A percentile compares a stretch with the other conserved stretches of the same genome.
Evolutionary conservation across 2,113 vertebrate genomes (phyloP).

Genomic region (Esox niger): DNA sequence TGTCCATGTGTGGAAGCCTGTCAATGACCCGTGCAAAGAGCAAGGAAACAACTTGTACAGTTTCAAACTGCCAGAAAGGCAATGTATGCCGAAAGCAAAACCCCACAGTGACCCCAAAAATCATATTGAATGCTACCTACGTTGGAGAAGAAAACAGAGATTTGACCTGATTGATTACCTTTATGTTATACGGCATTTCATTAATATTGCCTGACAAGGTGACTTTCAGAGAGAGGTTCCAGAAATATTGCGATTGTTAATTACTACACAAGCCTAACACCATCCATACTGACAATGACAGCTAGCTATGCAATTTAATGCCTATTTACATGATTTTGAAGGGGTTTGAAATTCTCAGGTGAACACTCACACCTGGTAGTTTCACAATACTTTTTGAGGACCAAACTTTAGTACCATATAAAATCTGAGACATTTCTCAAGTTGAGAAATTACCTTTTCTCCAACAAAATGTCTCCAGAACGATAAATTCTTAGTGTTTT

Average conservation of each 20-base stretch:
- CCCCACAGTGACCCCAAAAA: too few relatives aligned
- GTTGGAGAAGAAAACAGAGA: too few relatives aligned
- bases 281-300: background rate
- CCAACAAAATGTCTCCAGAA: too few relatives aligned
- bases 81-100: background rate
- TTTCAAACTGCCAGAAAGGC: background rate
- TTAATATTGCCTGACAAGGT: background rate
- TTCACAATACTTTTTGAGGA: too few relatives aligned
- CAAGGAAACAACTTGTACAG: background rate
- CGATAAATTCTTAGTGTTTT: too few relatives aligned
- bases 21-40: background rate
- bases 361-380: background rate
- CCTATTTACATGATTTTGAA: background rate
- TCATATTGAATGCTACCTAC: too few relatives aligned
- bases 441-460: too few relatives aligned
- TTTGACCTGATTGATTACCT: background rate
- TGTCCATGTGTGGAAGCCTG: slow-evolving; percentile 16
- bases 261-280: background rate
- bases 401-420: too few relatives aligned
- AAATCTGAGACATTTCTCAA: too few relatives aligned
- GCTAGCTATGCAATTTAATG: background rate
- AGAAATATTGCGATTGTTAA: background rate
- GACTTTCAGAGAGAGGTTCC: background rate
- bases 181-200: background rate
- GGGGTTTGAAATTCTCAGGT: background rate